Evolutionary conservation across 2,113 vertebrate species (phyloP).

Genomic region (Odontophorus gujanensis): DNA sequence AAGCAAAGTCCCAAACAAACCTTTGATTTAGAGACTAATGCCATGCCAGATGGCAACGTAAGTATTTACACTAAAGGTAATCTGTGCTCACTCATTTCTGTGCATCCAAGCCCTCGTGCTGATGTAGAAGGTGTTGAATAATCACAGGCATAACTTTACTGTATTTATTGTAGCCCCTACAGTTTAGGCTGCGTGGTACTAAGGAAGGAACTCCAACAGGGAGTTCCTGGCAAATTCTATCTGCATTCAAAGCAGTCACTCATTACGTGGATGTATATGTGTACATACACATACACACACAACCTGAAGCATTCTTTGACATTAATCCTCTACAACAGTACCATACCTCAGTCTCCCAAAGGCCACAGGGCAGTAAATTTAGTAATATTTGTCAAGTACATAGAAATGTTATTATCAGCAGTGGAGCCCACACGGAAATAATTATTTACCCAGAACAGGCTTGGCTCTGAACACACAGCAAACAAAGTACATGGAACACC

Average conservation of each 20-base stretch:
- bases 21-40: neutral
- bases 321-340: neutral
- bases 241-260: neutral
- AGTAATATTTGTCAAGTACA: conserved; percentile 1
- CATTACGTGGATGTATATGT: neutral
- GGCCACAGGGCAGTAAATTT: neutral
- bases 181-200: neutral
- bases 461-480: neutral
- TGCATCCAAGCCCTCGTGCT: neutral
- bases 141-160: neutral
- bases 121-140: neutral
- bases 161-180: neutral
- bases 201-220: fast-evolving
- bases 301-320: neutral
- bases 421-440: neutral
- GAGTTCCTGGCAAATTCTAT: neutral
- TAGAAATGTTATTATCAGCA: neutral
- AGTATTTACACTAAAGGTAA: neutral
- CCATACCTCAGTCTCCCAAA: neutral
- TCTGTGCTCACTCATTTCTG: neutral
- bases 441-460: conserved; percentile 20
- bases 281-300: neutral
- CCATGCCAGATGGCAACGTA: neutral
- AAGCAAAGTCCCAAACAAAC: neutral
- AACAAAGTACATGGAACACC: neutral